Evolutionary conservation across 1,140 invertebrate genomes (phyloP).

Genomic region (Neelides sp.): DNA sequence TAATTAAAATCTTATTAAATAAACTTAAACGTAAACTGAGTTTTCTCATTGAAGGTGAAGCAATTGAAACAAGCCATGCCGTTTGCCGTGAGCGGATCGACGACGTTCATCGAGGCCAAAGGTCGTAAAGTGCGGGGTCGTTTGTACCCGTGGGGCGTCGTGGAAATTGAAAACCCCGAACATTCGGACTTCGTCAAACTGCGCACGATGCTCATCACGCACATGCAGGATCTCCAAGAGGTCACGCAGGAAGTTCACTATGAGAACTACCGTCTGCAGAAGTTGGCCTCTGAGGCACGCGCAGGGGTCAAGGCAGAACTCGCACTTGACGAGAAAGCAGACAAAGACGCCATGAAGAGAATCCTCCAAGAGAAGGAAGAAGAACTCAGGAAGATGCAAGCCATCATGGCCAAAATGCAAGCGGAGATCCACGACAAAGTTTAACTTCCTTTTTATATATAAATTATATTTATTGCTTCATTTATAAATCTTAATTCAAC

Average conservation of each 20-base stretch:
- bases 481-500: not conserved
- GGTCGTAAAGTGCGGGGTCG: slow-evolving; percentile 79
- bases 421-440: slow-evolving; percentile 49
- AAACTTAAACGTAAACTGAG: too few relatives aligned
- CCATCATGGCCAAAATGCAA: slow-evolving; percentile 90
- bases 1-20: too few relatives aligned
- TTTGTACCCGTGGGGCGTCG: slow-evolving; percentile 95
- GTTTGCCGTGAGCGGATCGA: slow-evolving; percentile 97
- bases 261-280: slow-evolving; percentile 85
- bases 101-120: slow-evolving; percentile 76
- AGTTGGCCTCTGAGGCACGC: slow-evolving; percentile 61
- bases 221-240: slow-evolving; percentile 93
- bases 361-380: slow-evolving; percentile 80
- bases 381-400: slow-evolving; percentile 81
- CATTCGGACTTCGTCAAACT: slow-evolving; percentile 98
- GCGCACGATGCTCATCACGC: slow-evolving; percentile 91
- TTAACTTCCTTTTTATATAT: not conserved
- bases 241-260: slow-evolving; percentile 67
- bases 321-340: slow-evolving; percentile 13
- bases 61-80: slow-evolving; percentile 86
- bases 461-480: not conserved
- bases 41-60: slow-evolving; percentile 51
- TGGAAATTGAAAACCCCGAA: slow-evolving; percentile 98
- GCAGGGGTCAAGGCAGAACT: slow-evolving; percentile 28
- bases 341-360: slow-evolving; percentile 56